Percentiles rank a stretch among this genome's conserved stretches.
Conservation (phyloP, 1,140 invertebrate species). For the Cydia strobilella region DNA sequence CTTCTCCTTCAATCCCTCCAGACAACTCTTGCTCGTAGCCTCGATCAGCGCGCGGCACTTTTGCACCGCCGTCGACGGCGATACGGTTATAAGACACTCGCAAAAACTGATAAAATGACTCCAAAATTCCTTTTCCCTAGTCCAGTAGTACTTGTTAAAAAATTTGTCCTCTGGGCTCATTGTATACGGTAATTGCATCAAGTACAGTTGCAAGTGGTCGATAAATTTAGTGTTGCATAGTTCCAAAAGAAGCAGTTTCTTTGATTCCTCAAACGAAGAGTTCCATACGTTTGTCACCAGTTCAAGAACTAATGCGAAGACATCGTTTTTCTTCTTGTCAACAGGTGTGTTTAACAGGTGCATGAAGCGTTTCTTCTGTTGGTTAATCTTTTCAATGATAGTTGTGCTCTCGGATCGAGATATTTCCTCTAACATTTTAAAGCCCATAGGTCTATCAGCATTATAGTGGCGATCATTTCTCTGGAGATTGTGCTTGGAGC, state of each 20-base stretch:
- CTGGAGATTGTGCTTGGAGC: neutral
- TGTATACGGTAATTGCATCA: conserved; percentile 63
- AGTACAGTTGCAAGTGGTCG: conserved; percentile 53
- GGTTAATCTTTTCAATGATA: conserved; percentile 55
- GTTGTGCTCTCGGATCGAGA: conserved; percentile 47
- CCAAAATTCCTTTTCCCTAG: conserved; percentile 68
- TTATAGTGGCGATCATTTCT: neutral
- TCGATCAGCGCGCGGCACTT: conserved; percentile 66
- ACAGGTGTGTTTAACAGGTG: conserved; percentile 48
- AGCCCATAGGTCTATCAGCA: conserved; percentile 36
- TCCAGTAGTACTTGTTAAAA: conserved; percentile 69
- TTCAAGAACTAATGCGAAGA: conserved; percentile 56
- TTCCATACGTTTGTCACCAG: conserved; percentile 61
- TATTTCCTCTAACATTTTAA: conserved; percentile 48
- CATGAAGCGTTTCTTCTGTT: conserved; percentile 49
- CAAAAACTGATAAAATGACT: conserved; percentile 59
- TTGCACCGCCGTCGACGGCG: conserved; percentile 63
- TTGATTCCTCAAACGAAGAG: conserved; percentile 63
- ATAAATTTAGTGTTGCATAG: conserved; percentile 68
- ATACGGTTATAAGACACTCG: conserved; percentile 59
- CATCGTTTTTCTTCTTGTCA: conserved; percentile 46
- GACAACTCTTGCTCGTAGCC: conserved; percentile 51
- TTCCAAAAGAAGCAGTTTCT: conserved; percentile 60
- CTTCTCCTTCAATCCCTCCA: conserved; percentile 62
- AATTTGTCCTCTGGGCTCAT: conserved; percentile 47